Conservation (phyloP, 2,797 vertebrate species). For the Limnodromus scolopaceus region DNA sequence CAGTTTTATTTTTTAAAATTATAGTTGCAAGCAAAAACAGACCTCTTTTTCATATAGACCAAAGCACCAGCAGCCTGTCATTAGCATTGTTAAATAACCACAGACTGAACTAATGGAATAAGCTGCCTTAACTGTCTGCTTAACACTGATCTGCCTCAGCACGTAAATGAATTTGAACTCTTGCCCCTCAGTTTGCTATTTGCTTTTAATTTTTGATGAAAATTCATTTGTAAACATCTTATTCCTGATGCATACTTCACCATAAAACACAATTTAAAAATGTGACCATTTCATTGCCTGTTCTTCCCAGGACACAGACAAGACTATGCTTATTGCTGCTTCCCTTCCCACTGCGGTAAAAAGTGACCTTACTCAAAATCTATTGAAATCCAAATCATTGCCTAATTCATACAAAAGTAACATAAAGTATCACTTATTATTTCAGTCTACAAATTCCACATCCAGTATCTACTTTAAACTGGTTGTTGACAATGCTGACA, state of each 20-base stretch:
- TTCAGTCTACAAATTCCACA: background rate
- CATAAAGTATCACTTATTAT: background rate
- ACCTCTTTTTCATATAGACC: background rate
- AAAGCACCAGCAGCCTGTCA: background rate
- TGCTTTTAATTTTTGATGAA: background rate
- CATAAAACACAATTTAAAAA: background rate
- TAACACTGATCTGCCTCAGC: background rate
- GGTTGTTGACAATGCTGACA: background rate
- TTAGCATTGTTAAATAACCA: background rate
- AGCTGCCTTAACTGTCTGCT: background rate
- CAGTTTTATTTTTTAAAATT: background rate
- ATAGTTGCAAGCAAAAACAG: background rate
- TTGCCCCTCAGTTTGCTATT: background rate
- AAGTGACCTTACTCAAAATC: background rate
- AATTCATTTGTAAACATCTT: background rate
- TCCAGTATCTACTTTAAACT: background rate
- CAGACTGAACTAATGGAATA: background rate
- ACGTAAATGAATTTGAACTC: background rate
- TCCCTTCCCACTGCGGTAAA: background rate
- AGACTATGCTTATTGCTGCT: background rate
- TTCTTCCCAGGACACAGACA: background rate
- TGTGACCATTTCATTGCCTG: background rate
- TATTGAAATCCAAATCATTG: background rate
- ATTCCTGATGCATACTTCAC: background rate
- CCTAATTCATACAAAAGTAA: background rate